Evolutionary conservation across 2,888 invertebrate genomes (phyloP).

Genomic region (Napeogenes inachia): DNA sequence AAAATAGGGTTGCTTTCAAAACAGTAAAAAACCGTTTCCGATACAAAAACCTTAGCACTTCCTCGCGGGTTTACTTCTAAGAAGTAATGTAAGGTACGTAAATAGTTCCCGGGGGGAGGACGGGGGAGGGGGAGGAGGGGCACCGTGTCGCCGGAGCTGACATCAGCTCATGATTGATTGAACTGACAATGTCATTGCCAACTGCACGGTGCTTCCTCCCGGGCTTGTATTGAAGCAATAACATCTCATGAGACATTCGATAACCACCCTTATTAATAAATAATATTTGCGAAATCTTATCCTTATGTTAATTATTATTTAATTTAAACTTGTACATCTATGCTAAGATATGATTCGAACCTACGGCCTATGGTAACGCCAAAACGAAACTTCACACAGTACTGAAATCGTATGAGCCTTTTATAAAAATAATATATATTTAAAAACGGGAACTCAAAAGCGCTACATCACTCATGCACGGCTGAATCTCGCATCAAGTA

Average conservation of each 20-base stretch:
- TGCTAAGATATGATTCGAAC: too few relatives aligned
- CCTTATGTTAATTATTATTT: too few relatives aligned
- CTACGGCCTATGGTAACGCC: too few relatives aligned
- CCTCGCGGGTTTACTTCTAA: conserved; percentile 61
- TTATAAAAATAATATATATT: too few relatives aligned
- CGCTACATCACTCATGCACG: not conserved
- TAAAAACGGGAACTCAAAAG: not conserved
- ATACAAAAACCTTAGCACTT: conserved; percentile 68
- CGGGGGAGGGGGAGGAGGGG: conserved; percentile 63
- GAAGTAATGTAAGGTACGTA: conserved; percentile 74
- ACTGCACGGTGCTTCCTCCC: not conserved
- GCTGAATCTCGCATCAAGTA: conserved; percentile 1
- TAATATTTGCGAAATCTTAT: too few relatives aligned
- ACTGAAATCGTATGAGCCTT: too few relatives aligned
- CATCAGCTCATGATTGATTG: conserved; percentile 62
- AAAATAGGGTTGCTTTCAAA: conserved; percentile 41
- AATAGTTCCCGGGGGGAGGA: conserved; percentile 54
- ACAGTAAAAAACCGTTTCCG: conserved; percentile 62
- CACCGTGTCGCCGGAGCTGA: conserved; percentile 53
- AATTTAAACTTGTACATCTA: too few relatives aligned
- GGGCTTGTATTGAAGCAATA: too few relatives aligned
- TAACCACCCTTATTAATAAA: too few relatives aligned
- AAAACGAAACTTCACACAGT: too few relatives aligned
- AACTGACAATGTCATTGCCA: conserved; percentile 45
- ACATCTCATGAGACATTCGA: too few relatives aligned